Evolutionary conservation across 1,140 invertebrate species (phyloP).

Genomic region (Caerostris darwini): DNA sequence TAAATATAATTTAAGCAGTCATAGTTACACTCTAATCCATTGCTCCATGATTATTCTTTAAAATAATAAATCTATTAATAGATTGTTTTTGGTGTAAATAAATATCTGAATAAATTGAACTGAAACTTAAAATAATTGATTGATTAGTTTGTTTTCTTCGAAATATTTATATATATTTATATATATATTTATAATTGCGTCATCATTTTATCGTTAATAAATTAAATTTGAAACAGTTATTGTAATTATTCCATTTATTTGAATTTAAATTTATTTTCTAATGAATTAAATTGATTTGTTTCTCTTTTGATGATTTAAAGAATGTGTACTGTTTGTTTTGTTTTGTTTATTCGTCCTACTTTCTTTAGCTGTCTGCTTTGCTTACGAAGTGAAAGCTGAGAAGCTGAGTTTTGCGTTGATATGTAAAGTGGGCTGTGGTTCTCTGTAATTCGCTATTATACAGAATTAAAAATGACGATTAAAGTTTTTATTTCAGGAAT

Average conservation of each 20-base stretch:
- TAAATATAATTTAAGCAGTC: neutral
- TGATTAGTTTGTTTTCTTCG: too few relatives aligned
- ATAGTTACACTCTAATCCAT: neutral
- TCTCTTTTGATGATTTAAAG: neutral
- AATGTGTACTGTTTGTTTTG: constrained; percentile 25
- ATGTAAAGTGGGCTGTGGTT: neutral
- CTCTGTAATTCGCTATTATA: neutral
- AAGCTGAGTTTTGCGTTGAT: constrained; percentile 23
- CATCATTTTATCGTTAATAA: too few relatives aligned
- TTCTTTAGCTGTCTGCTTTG: constrained; percentile 62
- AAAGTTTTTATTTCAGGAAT: constrained; percentile 94
- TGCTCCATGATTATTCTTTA: too few relatives aligned
- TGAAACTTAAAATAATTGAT: too few relatives aligned
- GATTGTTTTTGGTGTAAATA: too few relatives aligned
- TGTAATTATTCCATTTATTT: too few relatives aligned
- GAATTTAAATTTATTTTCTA: neutral
- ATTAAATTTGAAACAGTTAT: too few relatives aligned
- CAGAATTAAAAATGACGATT: constrained; percentile 87
- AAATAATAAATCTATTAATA: too few relatives aligned
- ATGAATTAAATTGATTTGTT: neutral
- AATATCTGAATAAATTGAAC: too few relatives aligned
- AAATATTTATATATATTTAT: too few relatives aligned
- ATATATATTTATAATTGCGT: too few relatives aligned
- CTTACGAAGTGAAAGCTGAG: constrained; percentile 75
- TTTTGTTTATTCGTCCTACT: constrained; percentile 52